Base-by-base conservation (phyloP, 2,113 vertebrate species). In the Lamprotornis superbus region DNA sequence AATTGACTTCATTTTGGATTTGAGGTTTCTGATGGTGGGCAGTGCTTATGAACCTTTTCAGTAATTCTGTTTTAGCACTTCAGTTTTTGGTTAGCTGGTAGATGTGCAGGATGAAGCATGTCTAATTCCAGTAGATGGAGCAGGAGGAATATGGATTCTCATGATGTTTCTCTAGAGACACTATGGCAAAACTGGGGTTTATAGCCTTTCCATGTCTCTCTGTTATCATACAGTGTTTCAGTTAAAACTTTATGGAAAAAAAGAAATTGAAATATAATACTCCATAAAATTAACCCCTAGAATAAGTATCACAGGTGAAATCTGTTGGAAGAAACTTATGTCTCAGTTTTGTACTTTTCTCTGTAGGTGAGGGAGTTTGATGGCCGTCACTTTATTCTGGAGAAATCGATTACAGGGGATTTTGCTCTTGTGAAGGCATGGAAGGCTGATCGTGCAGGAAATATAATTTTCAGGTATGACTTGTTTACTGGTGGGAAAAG, bases 401-500 rank as follows among this genome's bases (percentile, higher is more conserved):
- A 99, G 95, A 98, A 98, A 90, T 98, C 99, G 1, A 99, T 99
- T 94, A 99, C 98, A 4, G 99, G 99, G 65, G 99, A 99, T 97
- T 99, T 98, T 96, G 99, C 99, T 11, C 96, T 99, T 89, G 96
- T 99, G 78, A 99, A 99, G 91, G 99, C 99, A 15, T 99, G 99
- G 99, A 99, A 99, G 90, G 99, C 99, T 16, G 99, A 99, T 97
- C 98, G 95, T 87, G 99, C 99, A 23, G 99, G 99, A 92, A 99
- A 99, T 44, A 92, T 99, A 20, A 97, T 99, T 93, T 99, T 99
- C 98, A 99, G 99, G 99, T 99, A 98, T 55, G 22, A 17, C 71
- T 80, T 68, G 12, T 82, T 84, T 86, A 59, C 37, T 30, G 37
- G 11, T 46, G 35, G 31, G 22, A 60, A 64, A 69, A 90, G 27